Evolutionary conservation across 2,797 vertebrate species (phyloP), one percentile per base, ranked within the genome.

Genomic region (Chrosomus eos): DNA sequence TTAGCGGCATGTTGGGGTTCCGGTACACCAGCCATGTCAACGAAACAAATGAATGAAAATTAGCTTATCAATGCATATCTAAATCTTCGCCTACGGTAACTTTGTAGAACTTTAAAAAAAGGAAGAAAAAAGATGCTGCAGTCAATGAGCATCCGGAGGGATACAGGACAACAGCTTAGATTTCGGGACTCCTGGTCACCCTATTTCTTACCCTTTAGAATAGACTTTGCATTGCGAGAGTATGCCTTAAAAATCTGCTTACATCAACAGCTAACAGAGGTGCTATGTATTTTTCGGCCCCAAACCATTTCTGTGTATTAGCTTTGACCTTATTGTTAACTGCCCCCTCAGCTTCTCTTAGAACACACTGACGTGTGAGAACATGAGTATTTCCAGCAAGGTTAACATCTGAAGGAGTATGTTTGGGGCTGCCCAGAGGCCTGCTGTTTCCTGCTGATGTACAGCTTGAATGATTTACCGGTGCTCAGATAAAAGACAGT

Each of bases 381-480:
- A 82, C 23, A 60, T 66, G 72, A 45, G 23, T 31, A 77, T 76
- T 84, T 80, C 71, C 62, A 71, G 18, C 77, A 33, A 88, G 26
- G 43, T 76, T 83, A 48, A 86, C 77, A 85, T 71, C 76, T 64
- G 45, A 83, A 48, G 1, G 26, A 43, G 43, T 81, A 62, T 85
- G 86, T 87, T 89, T 86, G 72, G 77, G 75, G 23, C 89, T 89
- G 72, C 86, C 64, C 89, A 87, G 33, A 76, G 84, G 82, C 81
- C 71, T 74, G 87, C 91, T 92, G 91, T 94, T 95, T 96, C 93
- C 94, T 93, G 89, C 86, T 92, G 93, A 94, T 93, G 92, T 88
- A 92, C 95, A 93, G 92, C 28, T 82, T 68, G 88, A 62, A 23
- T 95, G 94, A 97, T 96, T 96, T 96, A 96, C 93, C 92, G 92